phyloP scores from a whole-genome alignment of 2,888 invertebrate species.

The Pollenia griseotomentosa region DNA sequence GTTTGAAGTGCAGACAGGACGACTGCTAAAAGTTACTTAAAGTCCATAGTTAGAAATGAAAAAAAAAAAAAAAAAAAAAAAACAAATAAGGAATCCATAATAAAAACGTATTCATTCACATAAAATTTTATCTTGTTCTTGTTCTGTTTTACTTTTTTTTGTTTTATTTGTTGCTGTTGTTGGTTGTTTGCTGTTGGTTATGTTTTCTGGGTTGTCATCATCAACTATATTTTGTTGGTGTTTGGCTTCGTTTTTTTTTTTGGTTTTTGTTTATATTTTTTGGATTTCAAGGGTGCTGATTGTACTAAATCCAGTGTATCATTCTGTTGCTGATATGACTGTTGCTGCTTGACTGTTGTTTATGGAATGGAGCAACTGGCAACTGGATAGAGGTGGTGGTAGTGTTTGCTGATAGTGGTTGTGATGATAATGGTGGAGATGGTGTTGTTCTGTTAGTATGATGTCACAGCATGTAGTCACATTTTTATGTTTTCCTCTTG shows the following conservation, averaged over 20 bases:
- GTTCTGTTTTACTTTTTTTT: conserved; percentile 54
- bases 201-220: conserved; percentile 70
- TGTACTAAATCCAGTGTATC: conserved; percentile 66
- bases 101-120: conserved; percentile 71
- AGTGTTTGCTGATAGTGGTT: conserved; percentile 46
- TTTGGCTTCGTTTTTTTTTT: conserved; percentile 2
- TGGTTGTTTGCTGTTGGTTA: conserved; percentile 50
- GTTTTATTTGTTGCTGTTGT: conserved; percentile 43
- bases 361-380: conserved; percentile 57
- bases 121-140: conserved; percentile 69
- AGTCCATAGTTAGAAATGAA: conserved; percentile 55
- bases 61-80: conserved; percentile 36
- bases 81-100: conserved; percentile 70
- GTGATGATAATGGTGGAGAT: conserved; percentile 61
- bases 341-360: conserved; percentile 57
- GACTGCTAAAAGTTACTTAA: conserved; percentile 64
- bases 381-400: conserved; percentile 44
- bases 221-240: conserved; percentile 59
- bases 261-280: conserved; percentile 16
- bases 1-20: conserved; percentile 64
- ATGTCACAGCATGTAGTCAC: conserved; percentile 74
- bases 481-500: conserved; percentile 69
- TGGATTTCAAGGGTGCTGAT: conserved; percentile 68
- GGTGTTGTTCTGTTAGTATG: conserved; percentile 73
- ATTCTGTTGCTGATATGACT: conserved; percentile 68